Evolutionary conservation across 2,888 invertebrate species (phyloP).

Genomic region (Drosophila parthenogenetica): DNA sequence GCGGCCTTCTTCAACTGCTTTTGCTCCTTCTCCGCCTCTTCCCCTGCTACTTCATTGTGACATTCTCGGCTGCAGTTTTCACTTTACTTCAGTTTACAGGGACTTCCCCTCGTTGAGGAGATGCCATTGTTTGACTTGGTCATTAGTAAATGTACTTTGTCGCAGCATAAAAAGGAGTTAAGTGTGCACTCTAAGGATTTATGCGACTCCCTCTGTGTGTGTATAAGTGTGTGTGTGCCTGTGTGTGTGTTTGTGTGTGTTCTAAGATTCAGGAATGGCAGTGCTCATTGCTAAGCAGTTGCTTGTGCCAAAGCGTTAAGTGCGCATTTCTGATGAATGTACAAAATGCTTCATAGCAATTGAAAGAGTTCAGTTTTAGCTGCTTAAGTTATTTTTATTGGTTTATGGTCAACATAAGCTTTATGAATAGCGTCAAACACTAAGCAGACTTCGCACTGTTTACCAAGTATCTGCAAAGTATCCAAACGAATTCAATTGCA

Average conservation of each 20-base stretch:
- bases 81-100: conserved; percentile 59
- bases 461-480: conserved; percentile 3
- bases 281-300: conserved; percentile 33
- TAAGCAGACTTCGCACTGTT: conserved; percentile 8
- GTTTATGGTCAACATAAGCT: conserved; percentile 27
- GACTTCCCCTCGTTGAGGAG: conserved; percentile 37
- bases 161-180: conserved; percentile 78
- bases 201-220: conserved; percentile 43
- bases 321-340: conserved; percentile 69
- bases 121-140: conserved; percentile 78
- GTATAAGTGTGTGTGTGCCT: conserved; percentile 5
- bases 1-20: conserved; percentile 1
- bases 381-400: conserved; percentile 22
- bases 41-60: background rate
- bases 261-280: conserved; percentile 39
- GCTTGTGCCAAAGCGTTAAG: conserved; percentile 67
- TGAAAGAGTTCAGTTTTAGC: conserved; percentile 29
- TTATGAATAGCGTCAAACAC: conserved; percentile 4
- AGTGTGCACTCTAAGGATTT: conserved; percentile 81
- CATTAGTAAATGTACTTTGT: conserved; percentile 81
- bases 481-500: conserved; percentile 1
- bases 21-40: background rate
- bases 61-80: conserved; percentile 42
- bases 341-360: conserved; percentile 56
- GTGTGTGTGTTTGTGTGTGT: conserved; percentile 16